These are phyloP conservation scores for Microplitis mediator DNA, from an alignment of 1,140 invertebrate species.

Conservation along the genomic window DNA sequence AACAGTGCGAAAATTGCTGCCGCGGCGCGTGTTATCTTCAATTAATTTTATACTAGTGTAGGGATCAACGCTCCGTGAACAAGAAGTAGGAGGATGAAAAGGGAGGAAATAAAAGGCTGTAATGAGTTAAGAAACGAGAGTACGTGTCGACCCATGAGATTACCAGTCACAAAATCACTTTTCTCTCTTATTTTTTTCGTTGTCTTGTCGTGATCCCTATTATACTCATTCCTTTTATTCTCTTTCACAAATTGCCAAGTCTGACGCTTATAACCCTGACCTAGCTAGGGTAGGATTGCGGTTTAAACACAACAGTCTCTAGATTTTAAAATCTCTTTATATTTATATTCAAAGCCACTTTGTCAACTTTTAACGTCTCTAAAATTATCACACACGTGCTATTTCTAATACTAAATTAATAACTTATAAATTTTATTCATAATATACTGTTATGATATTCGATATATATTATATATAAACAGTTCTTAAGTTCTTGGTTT, in stretches of 20 bases:
- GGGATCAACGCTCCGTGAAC: neutral
- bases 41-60: constrained; percentile 17
- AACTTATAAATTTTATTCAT: neutral
- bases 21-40: constrained; percentile 14
- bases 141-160: neutral
- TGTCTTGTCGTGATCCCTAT: neutral
- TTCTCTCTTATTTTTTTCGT: neutral
- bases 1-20: neutral
- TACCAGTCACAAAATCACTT: neutral
- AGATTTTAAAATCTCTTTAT: neutral
- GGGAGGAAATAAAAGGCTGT: too few species aligned
- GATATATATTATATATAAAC: too few species aligned
- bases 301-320: neutral
- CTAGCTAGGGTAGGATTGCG: neutral
- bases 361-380: too few species aligned
- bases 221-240: neutral
- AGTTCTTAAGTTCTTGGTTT: neutral
- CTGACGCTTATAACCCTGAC: constrained; percentile 14
- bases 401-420: too few species aligned
- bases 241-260: neutral
- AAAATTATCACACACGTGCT: too few species aligned
- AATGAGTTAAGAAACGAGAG: too few species aligned
- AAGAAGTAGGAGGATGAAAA: neutral
- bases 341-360: neutral
- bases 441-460: neutral